Base-by-base conservation (phyloP, 2,113 vertebrate species). In the Tyto alba region DNA sequence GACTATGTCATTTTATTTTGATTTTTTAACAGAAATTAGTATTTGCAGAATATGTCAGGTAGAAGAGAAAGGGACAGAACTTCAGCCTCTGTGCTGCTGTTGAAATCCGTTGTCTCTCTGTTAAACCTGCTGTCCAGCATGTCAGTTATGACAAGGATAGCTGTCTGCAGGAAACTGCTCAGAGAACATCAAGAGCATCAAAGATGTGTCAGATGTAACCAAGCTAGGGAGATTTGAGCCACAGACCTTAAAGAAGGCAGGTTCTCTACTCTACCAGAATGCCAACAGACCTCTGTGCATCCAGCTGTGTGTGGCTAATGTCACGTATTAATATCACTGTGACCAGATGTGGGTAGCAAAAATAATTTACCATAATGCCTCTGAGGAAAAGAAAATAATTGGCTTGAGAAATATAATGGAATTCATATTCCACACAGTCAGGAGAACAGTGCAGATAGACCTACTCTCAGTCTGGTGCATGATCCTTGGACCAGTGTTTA, bases 391-490 rank as follows among this genome's bases (percentile, higher is more conserved):
- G 45, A 43, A 43, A 40, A 60, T 43, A 53, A 29, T 7, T 7
- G 6, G 1, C 18, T 66, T 59, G 63, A 29, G 68, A 94, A 74
- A 87, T 40, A 34, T 48, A 68, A 57, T 3, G 7, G 59, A 78
- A 55, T 41, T 59, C 16, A 19, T 87, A 10, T 68, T 89, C 15
- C 22, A 57, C 6, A 16, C 2, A 1, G 7, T 32, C 45, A 55
- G 52, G 30, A 75, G 36, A 77, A 52, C 36, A 68, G 29, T 22
- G 27, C 5, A 29, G 38, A 29, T 32, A 10, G 25, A 68, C n/a
- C 7, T 63, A 9, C 36, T 60, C 1, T 1, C 1, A 1, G 8
- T 64, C 2, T 12, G 10, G 10, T 50, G 4, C 1, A 1, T 41
- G 7, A 14, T 89, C 34, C 71, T 71, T 88, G 36, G 67, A 80